Percentiles rank a stretch among this genome's conserved stretches.
phyloP scores from a whole-genome alignment of 2,797 vertebrate species.

The Cephalopachus bancanus region DNA sequence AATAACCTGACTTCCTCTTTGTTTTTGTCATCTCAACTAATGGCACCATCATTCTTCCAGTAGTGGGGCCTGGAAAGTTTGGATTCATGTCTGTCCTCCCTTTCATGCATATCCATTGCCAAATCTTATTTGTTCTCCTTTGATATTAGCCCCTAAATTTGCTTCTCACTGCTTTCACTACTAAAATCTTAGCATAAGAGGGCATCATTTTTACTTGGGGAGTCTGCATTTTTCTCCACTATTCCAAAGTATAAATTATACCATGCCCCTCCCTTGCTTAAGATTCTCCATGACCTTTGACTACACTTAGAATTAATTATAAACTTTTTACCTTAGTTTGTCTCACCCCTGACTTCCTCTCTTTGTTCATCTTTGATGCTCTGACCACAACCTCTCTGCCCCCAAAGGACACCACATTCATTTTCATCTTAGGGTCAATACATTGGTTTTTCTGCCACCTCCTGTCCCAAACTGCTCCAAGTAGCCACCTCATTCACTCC shows the following conservation, averaged over 20 bases:
- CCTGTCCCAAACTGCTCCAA: background rate
- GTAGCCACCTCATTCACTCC: background rate
- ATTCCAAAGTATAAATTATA: background rate
- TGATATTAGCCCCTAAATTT: background rate
- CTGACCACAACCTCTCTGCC: background rate
- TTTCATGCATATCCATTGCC: fast-evolving
- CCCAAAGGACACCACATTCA: background rate
- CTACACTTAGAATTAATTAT: background rate
- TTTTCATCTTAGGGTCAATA: background rate
- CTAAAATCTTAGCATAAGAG: background rate
- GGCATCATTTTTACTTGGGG: background rate
- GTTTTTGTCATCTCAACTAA: background rate
- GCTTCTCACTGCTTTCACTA: background rate
- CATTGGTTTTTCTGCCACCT: no score
- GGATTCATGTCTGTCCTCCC: background rate
- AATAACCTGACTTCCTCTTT: fast-evolving
- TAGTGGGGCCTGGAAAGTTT: fast-evolving
- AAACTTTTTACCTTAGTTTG: background rate
- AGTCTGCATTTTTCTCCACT: fast-evolving
- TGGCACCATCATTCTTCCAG: no score
- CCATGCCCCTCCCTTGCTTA: background rate
- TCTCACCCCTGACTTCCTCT: background rate
- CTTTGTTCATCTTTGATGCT: background rate
- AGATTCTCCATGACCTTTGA: background rate
- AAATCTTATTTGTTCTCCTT: background rate